Evolutionary conservation across 2,113 vertebrate species (phyloP), one percentile per base, ranked within the genome.

Genomic region (Pleuronectes platessa): DNA sequence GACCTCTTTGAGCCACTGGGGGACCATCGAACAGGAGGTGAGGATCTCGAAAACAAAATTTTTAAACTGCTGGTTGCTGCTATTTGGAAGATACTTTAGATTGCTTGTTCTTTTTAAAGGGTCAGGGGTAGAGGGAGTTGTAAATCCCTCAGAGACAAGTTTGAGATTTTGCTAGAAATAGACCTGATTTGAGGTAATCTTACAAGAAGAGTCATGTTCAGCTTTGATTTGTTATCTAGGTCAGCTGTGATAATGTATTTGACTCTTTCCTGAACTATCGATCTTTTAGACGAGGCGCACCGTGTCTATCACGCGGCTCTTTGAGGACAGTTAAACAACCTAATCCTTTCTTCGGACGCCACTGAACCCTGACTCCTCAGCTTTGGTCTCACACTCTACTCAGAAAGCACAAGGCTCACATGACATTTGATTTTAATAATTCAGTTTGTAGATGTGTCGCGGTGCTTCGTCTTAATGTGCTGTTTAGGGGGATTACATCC

Each of bases 1-100:
- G 98, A 99, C 94, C 97, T 99, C 81, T 99, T 99, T 53, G 98
- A 99, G 87, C 96, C 98, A 0, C 59, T 94, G 86, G 93, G 95
- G 1, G 96, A 98, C 81, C 97, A 99, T 86, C 96, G 94, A 76
- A 95, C 94, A 74, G 96, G 96, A 97, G 98, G 98, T 99, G 88
- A 94, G 26, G 2, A 31, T 20, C 12, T 59, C 17, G 51, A 62
- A 54, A 23, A 9, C 6, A 35, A 15, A 7, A 23, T 54, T 12
- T 23, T 8, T 27, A 11, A n/a, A n/a, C 61, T 59, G 3, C n/a
- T 63, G 7, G 10, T 63, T 63, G 55, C 2, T 55, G 13, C 8
- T 65, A 54, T 54, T 3, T 3, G 8, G 54, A 56, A 11, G n/a
- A n/a, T 9, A 11, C 51, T 21, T n/a, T 9, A 21, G 51, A 54